Conservation (phyloP, 2,113 vertebrate genomes). For the Cranoglanis bouderius region DNA sequence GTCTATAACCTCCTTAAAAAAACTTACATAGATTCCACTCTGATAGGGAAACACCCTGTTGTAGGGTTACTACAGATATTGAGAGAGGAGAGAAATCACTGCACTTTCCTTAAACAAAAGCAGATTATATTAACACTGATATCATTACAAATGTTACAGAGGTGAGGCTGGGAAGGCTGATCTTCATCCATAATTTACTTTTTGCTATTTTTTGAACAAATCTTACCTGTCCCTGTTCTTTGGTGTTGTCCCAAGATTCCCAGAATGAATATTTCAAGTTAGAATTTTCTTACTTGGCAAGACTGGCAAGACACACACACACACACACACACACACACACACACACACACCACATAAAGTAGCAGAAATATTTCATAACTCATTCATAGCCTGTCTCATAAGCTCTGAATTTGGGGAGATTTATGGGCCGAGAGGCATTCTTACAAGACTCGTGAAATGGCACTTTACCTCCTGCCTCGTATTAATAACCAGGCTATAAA, state of each 20-base stretch:
- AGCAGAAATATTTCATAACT: conserved; percentile 69
- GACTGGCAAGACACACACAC: not conserved
- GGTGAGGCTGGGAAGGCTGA: not conserved
- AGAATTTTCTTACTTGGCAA: conserved; percentile 2
- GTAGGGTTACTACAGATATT: not conserved
- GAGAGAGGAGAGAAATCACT: not conserved
- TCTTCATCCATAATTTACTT: not conserved
- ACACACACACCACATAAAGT: conserved; percentile 19
- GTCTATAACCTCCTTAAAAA: not conserved
- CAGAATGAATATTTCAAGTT: conserved; percentile 25
- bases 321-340: conserved; percentile 10
- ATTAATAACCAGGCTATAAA: conserved; percentile 67
- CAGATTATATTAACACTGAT: not conserved
- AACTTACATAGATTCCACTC: no score
- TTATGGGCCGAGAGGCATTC: conserved; percentile 65
- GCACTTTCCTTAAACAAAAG: not conserved
- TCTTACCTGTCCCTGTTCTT: not conserved
- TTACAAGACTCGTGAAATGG: conserved; percentile 72
- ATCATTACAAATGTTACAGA: not conserved
- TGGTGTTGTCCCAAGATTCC: not conserved
- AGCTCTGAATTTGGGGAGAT: conserved; percentile 68
- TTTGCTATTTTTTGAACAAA: not conserved
- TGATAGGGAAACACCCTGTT: not conserved
- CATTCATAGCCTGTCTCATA: conserved; percentile 71
- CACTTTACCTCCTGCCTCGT: conserved; percentile 67